These are phyloP conservation scores for Tetanocera ferruginea DNA, from an alignment of 2,888 invertebrate species.

Conservation along the genomic window DNA sequence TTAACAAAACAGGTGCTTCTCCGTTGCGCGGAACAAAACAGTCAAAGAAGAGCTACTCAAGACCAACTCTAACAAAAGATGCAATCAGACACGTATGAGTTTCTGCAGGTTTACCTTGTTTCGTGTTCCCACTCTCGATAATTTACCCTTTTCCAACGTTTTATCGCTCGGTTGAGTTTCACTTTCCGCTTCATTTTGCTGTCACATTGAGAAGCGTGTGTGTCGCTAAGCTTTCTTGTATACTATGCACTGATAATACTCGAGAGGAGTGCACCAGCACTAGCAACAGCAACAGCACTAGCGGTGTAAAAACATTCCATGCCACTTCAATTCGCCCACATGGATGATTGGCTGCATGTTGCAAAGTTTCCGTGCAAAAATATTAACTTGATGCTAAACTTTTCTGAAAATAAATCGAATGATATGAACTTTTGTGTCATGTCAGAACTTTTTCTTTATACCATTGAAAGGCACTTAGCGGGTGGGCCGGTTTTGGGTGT, in stretches of 20 bases:
- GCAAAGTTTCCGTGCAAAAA: conserved; percentile 27
- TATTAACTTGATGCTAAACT: conserved; percentile 28
- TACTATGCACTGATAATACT: too few relatives aligned
- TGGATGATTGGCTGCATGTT: conserved; percentile 38
- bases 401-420: conserved; percentile 55
- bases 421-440: conserved; percentile 61
- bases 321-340: conserved; percentile 19
- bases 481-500: neutral
- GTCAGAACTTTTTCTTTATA: conserved; percentile 58
- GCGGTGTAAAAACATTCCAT: neutral
- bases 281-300: neutral
- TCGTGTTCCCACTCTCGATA: neutral
- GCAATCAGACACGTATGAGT: conserved; percentile 27
- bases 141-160: neutral
- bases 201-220: conserved; percentile 2
- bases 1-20: neutral
- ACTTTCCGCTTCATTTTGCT: conserved; percentile 26
- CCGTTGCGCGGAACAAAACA: neutral
- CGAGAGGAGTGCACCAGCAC: neutral
- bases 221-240: neutral
- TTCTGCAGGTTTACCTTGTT: neutral
- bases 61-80: neutral
- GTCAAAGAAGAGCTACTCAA: neutral
- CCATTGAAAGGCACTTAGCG: conserved; percentile 26
- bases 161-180: conserved; percentile 9